Evolutionary conservation across 1,140 invertebrate species (phyloP).

Genomic region (Musca domestica): DNA sequence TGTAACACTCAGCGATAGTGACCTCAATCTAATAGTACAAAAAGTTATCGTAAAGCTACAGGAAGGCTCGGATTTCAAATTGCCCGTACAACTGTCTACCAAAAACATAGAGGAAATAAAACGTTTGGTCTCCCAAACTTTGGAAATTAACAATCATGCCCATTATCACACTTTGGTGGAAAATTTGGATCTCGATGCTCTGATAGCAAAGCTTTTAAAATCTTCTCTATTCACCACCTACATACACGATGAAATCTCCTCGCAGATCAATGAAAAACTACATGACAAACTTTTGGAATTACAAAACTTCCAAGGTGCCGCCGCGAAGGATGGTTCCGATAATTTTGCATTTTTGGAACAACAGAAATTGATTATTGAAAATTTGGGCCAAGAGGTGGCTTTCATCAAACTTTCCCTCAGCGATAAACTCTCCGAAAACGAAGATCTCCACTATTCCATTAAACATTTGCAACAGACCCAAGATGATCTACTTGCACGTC

Average conservation of each 20-base stretch:
- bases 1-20: not conserved
- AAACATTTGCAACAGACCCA: slow-evolving; percentile 37
- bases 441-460: slow-evolving; percentile 46
- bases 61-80: not conserved
- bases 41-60: slow-evolving; percentile 3
- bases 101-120: slow-evolving; percentile 53
- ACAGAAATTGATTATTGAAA: slow-evolving; percentile 46
- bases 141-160: slow-evolving; percentile 36
- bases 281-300: slow-evolving; percentile 1
- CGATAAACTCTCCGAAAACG: slow-evolving; percentile 45
- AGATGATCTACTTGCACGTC: slow-evolving; percentile 39
- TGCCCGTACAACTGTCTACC: slow-evolving; percentile 35
- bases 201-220: slow-evolving; percentile 36
- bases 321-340: not conserved
- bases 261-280: slow-evolving; percentile 24
- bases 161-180: slow-evolving; percentile 51
- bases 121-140: slow-evolving; percentile 39
- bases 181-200: slow-evolving; percentile 35
- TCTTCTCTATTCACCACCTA: slow-evolving; percentile 33
- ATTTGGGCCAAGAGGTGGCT: slow-evolving; percentile 52
- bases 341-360: slow-evolving; percentile 17
- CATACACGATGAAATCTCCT: slow-evolving; percentile 36
- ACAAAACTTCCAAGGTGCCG: not conserved
- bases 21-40: slow-evolving; percentile 10
- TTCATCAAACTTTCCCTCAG: slow-evolving; percentile 53